Conservation (phyloP, 2,888 invertebrate species). For the Polyommatus icarus region DNA sequence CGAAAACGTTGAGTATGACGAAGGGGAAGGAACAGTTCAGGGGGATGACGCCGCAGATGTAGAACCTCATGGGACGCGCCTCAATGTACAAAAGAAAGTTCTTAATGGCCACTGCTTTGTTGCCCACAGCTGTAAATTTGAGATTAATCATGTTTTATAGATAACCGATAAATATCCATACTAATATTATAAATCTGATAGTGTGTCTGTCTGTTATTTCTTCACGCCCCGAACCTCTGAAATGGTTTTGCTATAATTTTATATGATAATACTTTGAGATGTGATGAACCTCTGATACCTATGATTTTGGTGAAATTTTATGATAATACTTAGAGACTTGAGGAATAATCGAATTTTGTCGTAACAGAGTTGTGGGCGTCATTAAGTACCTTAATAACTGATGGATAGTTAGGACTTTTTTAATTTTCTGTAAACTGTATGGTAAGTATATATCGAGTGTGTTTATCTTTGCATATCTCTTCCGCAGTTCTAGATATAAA, state of each 20-base stretch:
- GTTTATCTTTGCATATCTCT: neutral
- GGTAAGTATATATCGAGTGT: neutral
- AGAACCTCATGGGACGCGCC: conserved; percentile 40
- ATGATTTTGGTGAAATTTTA: too few relatives aligned
- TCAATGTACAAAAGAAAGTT: conserved; percentile 39
- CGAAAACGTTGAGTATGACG: conserved; percentile 38
- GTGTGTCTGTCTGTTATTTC: too few relatives aligned
- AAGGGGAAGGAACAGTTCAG: conserved; percentile 41
- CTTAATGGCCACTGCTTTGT: conserved; percentile 33
- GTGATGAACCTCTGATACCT: too few relatives aligned
- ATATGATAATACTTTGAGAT: too few relatives aligned
- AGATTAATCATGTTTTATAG: neutral
- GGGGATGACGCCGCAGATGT: conserved; percentile 37
- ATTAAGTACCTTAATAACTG: too few relatives aligned
- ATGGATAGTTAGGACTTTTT: neutral
- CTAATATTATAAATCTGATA: too few relatives aligned
- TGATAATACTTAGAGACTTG: too few relatives aligned
- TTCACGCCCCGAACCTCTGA: too few relatives aligned
- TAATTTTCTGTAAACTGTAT: neutral
- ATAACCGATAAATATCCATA: too few relatives aligned
- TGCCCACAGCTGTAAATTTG: conserved; percentile 23
- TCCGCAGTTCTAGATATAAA: neutral
- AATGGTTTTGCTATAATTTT: too few relatives aligned
- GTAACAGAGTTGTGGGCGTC: too few relatives aligned
- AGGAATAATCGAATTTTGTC: too few relatives aligned